These are phyloP conservation scores for Habroteleia sp. DNA, from an alignment of 2,888 invertebrate species.

Conservation along the genomic window DNA sequence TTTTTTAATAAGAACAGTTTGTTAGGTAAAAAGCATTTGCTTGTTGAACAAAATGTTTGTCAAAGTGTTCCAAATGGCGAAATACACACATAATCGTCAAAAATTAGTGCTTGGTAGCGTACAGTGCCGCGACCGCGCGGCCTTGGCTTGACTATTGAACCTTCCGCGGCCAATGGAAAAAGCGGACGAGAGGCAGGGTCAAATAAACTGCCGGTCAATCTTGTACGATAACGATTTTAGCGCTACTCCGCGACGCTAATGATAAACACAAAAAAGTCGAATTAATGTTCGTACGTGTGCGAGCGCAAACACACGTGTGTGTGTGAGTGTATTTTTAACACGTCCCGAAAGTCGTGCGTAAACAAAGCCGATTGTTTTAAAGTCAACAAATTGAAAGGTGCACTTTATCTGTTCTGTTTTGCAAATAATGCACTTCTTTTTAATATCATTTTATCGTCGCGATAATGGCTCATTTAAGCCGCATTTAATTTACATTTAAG, in stretches of 20 bases:
- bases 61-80: constrained; percentile 6
- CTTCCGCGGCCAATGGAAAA: constrained; percentile 61
- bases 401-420: constrained; percentile 58
- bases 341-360: constrained; percentile 50
- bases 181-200: constrained; percentile 61
- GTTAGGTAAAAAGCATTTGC: no score
- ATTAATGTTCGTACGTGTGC: constrained; percentile 47
- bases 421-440: constrained; percentile 56
- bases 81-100: constrained; percentile 41
- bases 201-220: constrained; percentile 62
- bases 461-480: constrained; percentile 51
- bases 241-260: constrained; percentile 61
- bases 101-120: constrained; percentile 60
- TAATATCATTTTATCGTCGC: constrained; percentile 49
- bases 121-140: constrained; percentile 65
- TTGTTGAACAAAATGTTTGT: no score
- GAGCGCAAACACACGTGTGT: constrained; percentile 12
- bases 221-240: constrained; percentile 64
- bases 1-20: no score
- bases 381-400: constrained; percentile 58
- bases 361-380: constrained; percentile 58
- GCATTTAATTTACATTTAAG: constrained; percentile 37
- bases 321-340: constrained; percentile 33
- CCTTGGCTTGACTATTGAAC: constrained; percentile 75
- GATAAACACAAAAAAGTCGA: constrained; percentile 59